These are phyloP conservation scores for Lasiurus cinereus DNA, from an alignment of 2,113 vertebrate species.

Conservation along the genomic window DNA sequence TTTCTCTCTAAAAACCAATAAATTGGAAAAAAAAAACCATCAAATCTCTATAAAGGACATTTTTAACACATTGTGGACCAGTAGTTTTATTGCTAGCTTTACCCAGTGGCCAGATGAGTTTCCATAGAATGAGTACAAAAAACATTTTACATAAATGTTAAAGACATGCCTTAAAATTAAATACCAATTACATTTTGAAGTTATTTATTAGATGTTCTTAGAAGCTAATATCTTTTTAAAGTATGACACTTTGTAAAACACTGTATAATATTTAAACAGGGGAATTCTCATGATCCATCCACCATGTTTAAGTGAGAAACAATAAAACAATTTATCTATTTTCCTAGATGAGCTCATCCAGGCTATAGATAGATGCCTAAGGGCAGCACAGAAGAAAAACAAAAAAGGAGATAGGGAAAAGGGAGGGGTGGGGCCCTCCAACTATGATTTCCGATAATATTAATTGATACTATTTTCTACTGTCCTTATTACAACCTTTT, in stretches of 20 bases:
- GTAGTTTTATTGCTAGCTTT: no score
- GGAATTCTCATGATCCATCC: no score
- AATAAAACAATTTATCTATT: neutral
- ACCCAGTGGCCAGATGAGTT: no score
- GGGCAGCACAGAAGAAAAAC: neutral
- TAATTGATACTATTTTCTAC: neutral
- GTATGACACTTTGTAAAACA: no score
- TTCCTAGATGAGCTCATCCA: neutral
- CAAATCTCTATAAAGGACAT: neutral
- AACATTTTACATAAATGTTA: no score
- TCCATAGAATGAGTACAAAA: no score
- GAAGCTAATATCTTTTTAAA: no score
- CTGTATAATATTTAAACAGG: no score
- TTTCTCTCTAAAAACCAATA: neutral
- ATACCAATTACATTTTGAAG: no score
- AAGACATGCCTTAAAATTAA: no score
- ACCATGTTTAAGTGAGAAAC: neutral
- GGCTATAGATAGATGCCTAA: neutral
- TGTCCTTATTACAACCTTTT: neutral
- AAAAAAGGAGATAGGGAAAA: neutral
- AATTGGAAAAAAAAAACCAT: neutral
- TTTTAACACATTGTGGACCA: neutral
- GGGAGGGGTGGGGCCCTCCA: neutral
- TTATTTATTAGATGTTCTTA: no score
- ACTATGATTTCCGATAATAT: neutral